Base-by-base conservation (phyloP, 2,888 invertebrate species). In the Cantharis nigra region DNA sequence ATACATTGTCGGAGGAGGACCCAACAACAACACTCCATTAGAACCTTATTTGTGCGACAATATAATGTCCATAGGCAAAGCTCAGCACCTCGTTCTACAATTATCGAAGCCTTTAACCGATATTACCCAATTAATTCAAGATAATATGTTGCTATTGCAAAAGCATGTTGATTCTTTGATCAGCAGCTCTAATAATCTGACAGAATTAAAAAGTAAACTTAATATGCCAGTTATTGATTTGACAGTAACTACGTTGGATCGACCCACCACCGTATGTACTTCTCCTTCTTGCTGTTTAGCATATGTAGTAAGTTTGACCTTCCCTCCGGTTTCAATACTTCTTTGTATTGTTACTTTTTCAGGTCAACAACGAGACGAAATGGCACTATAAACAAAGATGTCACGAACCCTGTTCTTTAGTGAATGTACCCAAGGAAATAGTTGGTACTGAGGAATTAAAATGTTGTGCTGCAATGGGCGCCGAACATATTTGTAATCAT, bases 51-150 rank as follows among this genome's bases (percentile, higher is more conserved):
- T 80, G 49, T 83, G 87, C 4, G 80, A 84, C 70, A 84, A 85
- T 69, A 87, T 87, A 0, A 75, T 84, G 13, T 86, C 85, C 4
- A 81, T 87, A 1, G 87, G 87, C 62, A 85, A 87, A 78, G 85
- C 86, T 0, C 79, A 87, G n/a, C 82, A 85, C 64, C 73, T 85
- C 14, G 86, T 88, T 26, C 79, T 84, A 20, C 84, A 87, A 16
- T 75, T 88, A 33, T 81, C 86, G 0, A 83, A 85, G 78, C 88
- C 88, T 0, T 79, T 88, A 73, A 85, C 86, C 3, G 87, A 87
- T 69, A 86, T 87, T 69, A 82, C 85, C 1, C 84, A 87, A 78
- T 75, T 85, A 7, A 86, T 88, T 28, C 78, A 84, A 18, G 85
- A 87, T 70, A 88, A 88, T 73, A 78, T 87, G 7, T 76, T 75